Conservation (phyloP, 2,888 invertebrate species). For the Mesochorus sp. region DNA sequence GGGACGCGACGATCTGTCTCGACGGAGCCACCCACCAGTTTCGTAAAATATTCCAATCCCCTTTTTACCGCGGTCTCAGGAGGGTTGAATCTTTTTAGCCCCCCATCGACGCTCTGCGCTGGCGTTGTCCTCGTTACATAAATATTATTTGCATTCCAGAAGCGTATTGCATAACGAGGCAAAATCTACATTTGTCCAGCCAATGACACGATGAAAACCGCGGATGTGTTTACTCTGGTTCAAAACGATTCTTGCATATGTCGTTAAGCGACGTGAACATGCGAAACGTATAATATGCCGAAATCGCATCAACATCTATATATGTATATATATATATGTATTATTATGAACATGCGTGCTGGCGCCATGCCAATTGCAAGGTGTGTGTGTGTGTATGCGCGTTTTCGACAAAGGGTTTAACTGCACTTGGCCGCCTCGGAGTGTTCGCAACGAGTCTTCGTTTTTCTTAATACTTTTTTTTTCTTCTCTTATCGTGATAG, state of each 20-base stretch:
- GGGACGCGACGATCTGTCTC: too few relatives aligned
- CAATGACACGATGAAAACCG: constrained; percentile 62
- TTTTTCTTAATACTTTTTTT: background rate
- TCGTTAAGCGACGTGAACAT: constrained; percentile 67
- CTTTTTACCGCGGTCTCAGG: background rate
- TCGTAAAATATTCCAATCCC: too few relatives aligned
- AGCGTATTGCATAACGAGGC: constrained; percentile 5
- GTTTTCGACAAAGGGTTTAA: background rate
- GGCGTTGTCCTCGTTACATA: background rate
- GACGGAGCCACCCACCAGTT: too few relatives aligned
- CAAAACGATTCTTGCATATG: constrained; percentile 52
- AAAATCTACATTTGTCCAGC: constrained; percentile 26
- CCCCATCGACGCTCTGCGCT: background rate
- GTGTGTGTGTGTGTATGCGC: constrained; percentile 42
- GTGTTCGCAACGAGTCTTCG: constrained; percentile 38
- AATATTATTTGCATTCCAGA: constrained; percentile 9
- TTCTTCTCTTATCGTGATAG: background rate
- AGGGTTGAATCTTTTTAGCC: background rate
- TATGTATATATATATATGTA: constrained; percentile 58
- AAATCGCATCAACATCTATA: constrained; percentile 50
- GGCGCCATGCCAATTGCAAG: constrained; percentile 70
- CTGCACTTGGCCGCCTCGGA: too few relatives aligned
- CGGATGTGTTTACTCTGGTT: constrained; percentile 18
- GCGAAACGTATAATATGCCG: constrained; percentile 65
- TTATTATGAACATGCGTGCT: constrained; percentile 68